A percentile compares a stretch with the other conserved stretches of the same genome.
Evolutionary conservation across 2,113 vertebrate genomes (phyloP).

Genomic region (Probosciger aterrimus): DNA sequence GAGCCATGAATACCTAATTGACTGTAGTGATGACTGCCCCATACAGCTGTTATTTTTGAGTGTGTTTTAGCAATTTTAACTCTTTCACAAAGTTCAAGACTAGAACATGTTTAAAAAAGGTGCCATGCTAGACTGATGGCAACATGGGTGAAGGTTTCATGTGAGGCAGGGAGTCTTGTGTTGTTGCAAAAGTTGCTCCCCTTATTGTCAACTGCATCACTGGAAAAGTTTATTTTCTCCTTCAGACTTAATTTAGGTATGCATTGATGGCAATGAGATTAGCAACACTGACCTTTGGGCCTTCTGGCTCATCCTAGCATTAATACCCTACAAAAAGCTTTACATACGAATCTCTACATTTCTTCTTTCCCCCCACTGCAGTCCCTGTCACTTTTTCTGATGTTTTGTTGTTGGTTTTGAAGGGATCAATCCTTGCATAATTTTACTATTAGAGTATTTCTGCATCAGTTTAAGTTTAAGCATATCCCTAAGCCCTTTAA

Average conservation of each 20-base stretch:
- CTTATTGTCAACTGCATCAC: not conserved
- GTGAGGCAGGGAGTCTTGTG: not conserved
- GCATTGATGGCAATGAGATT: not conserved
- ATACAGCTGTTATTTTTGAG: not conserved
- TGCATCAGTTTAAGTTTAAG: not conserved
- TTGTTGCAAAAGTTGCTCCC: not conserved
- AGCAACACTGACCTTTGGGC: not conserved
- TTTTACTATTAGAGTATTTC: not conserved
- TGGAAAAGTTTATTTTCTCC: not conserved
- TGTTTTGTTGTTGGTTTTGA: not conserved
- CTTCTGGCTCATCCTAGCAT: not conserved
- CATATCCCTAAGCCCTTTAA: not conserved
- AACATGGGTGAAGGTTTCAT: not conserved
- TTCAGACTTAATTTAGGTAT: not conserved
- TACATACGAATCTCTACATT: rapidly evolving
- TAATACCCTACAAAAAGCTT: not conserved
- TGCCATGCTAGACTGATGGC: not conserved
- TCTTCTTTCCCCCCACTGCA: not conserved
- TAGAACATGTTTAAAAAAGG: not conserved
- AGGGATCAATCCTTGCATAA: not conserved
- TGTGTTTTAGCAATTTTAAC: not conserved
- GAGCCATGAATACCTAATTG: not conserved
- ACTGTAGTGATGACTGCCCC: not conserved
- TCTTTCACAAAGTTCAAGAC: not conserved
- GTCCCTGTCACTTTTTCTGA: not conserved